These are phyloP conservation scores for Macrotrachela quadricornifera DNA, from an alignment of 1,140 invertebrate genomes.

Conservation along the genomic window DNA sequence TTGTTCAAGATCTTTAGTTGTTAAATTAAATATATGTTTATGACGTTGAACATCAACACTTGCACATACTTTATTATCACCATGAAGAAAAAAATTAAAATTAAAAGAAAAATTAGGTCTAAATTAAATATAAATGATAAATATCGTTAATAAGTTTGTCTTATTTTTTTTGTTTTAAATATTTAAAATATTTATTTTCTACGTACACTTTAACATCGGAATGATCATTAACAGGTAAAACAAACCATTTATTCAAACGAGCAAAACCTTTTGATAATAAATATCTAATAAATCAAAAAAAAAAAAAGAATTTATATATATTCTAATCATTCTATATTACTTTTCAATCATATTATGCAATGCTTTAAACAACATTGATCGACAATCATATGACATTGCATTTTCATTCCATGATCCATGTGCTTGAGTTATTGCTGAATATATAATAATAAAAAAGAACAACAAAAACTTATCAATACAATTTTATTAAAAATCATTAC, in stretches of 20 bases:
- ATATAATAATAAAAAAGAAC: no score
- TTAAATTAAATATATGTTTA: conserved; percentile 61
- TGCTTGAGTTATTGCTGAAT: no score
- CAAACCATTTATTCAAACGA: conserved; percentile 85
- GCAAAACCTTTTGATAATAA: conserved; percentile 77
- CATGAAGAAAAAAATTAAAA: conserved; percentile 92
- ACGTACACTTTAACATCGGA: conserved; percentile 38
- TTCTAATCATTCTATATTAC: conserved; percentile 30
- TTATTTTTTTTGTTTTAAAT: no score
- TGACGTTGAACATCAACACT: conserved; percentile 84
- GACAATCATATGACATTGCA: conserved; percentile 82
- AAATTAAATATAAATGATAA: no score
- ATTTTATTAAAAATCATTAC: no score
- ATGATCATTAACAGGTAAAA: conserved; percentile 48
- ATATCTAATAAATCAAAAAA: conserved; percentile 8
- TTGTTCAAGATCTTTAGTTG: conserved; percentile 47
- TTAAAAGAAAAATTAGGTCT: neutral
- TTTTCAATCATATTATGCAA: conserved; percentile 93
- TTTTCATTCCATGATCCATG: conserved; percentile 12
- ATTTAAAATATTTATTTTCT: conserved; percentile 10
- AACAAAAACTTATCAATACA: no score
- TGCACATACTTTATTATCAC: conserved; percentile 85
- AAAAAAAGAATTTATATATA: no score
- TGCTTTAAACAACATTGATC: conserved; percentile 86
- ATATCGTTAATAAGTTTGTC: no score